These are phyloP conservation scores for Plestiodon gilberti DNA, from an alignment of 2,113 vertebrate species.

Conservation along the genomic window DNA sequence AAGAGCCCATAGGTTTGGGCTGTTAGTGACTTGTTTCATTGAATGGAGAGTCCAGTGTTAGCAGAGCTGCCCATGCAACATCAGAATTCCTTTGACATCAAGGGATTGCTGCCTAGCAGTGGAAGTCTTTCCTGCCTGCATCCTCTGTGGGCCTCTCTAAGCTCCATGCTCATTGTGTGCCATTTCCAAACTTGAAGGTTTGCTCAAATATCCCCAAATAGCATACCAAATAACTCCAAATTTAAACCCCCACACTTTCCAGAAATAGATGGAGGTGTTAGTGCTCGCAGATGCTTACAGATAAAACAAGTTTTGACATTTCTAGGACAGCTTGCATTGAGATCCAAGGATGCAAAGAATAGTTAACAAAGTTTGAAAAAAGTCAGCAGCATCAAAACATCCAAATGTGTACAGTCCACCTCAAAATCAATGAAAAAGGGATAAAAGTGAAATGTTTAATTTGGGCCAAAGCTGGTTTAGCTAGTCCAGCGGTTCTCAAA, in stretches of 20 bases:
- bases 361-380: slow-evolving; percentile 3
- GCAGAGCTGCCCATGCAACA: background rate
- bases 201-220: slow-evolving; percentile 2
- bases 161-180: background rate
- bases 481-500: too few relatives aligned
- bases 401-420: background rate
- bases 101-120: background rate
- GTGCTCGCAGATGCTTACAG: slow-evolving; percentile 1
- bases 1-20: background rate
- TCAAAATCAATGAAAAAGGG: background rate
- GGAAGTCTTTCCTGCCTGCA: background rate
- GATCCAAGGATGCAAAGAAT: background rate
- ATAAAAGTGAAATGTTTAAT: background rate
- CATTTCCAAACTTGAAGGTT: background rate
- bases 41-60: background rate
- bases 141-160: background rate
- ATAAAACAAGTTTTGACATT: slow-evolving; percentile 17
- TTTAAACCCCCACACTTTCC: slow-evolving; percentile 11
- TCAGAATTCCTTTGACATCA: background rate
- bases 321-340: background rate
- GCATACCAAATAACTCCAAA: slow-evolving; percentile 15
- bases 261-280: slow-evolving; percentile 18
- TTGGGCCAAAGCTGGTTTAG: background rate
- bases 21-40: background rate
- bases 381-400: background rate